These are phyloP conservation scores for Sebastes miniatus DNA, from an alignment of 2,797 vertebrate species.

Conservation along the genomic window DNA sequence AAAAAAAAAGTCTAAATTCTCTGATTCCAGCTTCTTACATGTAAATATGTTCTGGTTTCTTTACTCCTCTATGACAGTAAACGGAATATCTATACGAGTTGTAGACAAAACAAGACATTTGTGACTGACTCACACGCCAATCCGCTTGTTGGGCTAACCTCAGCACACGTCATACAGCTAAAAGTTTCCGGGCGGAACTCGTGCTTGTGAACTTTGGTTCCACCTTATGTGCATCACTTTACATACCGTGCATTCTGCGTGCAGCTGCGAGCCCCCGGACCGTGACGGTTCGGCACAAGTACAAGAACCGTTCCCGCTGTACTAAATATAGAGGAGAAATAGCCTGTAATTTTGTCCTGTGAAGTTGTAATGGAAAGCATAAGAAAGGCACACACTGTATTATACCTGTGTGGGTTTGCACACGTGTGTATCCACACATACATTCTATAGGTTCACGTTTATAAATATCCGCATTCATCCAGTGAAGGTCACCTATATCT, in stretches of 20 bases:
- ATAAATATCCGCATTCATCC: constrained; percentile 29
- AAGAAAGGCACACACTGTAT: not conserved
- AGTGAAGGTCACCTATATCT: constrained; percentile 36
- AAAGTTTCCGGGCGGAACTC: not conserved
- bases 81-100: too few species aligned
- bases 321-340: not conserved
- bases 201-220: not conserved
- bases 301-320: not conserved
- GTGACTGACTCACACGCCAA: not conserved
- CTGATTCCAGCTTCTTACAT: too few species aligned
- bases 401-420: not conserved
- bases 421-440: not conserved
- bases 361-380: not conserved
- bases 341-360: not conserved
- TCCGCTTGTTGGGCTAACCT: not conserved
- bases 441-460: constrained; percentile 5
- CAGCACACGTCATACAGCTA: not conserved
- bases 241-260: not conserved
- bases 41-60: too few species aligned
- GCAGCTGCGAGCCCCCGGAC: not conserved
- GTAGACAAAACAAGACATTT: too few species aligned
- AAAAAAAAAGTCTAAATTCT: too few species aligned
- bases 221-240: not conserved
- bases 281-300: not conserved
- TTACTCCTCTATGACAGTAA: too few species aligned